These are phyloP conservation scores for Macrosoma leucophasiata DNA, from an alignment of 2,888 invertebrate species.

Conservation along the genomic window DNA sequence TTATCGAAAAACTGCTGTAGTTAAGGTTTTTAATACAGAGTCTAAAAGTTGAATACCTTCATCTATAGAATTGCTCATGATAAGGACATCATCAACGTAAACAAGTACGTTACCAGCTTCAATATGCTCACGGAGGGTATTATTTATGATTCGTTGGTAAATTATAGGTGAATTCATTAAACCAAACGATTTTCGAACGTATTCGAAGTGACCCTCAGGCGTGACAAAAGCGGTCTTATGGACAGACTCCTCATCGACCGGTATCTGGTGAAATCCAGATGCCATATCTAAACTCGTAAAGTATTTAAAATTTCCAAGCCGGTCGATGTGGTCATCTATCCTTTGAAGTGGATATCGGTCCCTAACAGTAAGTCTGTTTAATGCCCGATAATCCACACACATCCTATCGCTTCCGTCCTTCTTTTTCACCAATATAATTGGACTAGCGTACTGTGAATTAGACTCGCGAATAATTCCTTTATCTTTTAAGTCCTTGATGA, in stretches of 20 bases:
- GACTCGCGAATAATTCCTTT: constrained; percentile 12
- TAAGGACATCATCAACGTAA: constrained; percentile 1
- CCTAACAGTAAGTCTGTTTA: constrained; percentile 6
- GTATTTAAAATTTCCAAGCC: constrained; percentile 2
- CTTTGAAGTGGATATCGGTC: constrained; percentile 10
- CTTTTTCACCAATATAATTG: too few species aligned
- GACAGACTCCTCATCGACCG: constrained; percentile 29
- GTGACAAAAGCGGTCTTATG: too few species aligned
- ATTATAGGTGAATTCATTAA: constrained; percentile 36
- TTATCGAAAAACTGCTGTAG: constrained; percentile 7
- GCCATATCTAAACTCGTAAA: constrained; percentile 9
- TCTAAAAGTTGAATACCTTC: not conserved
- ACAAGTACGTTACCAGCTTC: not conserved
- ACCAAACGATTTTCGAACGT: constrained; percentile 38
- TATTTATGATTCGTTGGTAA: constrained; percentile 35
- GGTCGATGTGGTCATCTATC: too few species aligned
- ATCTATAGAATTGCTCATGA: not conserved
- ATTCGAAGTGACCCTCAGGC: constrained; percentile 39
- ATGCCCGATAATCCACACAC: constrained; percentile 6
- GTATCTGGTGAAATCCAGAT: constrained; percentile 7
- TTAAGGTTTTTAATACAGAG: constrained; percentile 3
- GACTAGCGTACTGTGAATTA: constrained; percentile 27
- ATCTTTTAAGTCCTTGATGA: constrained; percentile 6
- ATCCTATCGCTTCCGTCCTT: too few species aligned
- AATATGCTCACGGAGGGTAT: too few species aligned